These are phyloP conservation scores for Dasyornis broadbenti DNA, from an alignment of 2,113 vertebrate species.

Conservation along the genomic window DNA sequence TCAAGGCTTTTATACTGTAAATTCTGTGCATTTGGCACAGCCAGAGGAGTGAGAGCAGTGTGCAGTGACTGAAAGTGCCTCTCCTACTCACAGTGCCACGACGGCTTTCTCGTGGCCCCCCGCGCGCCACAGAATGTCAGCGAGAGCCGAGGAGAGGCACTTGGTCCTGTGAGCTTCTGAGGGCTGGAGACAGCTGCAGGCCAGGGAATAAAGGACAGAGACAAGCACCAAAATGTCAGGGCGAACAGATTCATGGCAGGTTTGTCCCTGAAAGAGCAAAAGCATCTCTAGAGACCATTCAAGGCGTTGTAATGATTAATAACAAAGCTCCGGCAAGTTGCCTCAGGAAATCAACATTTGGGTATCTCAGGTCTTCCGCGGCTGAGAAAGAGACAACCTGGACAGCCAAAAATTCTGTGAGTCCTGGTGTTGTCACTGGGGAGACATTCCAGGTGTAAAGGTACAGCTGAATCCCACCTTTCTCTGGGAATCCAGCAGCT, in stretches of 20 bases:
- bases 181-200: constrained; percentile 63
- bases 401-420: background rate
- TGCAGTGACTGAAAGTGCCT: background rate
- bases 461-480: background rate
- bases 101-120: constrained; percentile 76
- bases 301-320: background rate
- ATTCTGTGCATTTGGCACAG: background rate
- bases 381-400: background rate
- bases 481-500: background rate
- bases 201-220: background rate
- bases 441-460: background rate
- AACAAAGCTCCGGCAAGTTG: accelerated
- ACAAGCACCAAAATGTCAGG: background rate
- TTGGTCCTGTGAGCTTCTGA: constrained; percentile 70
- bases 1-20: background rate
- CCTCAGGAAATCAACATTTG: background rate
- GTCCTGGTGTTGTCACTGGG: background rate
- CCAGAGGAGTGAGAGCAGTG: background rate
- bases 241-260: background rate
- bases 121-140: constrained; percentile 88
- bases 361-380: background rate
- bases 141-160: constrained; percentile 78
- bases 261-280: background rate
- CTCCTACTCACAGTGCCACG: constrained; percentile 81
- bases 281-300: background rate